phyloP scores from a whole-genome alignment of 2,113 vertebrate genomes.

The Odocoileus virginianus region DNA sequence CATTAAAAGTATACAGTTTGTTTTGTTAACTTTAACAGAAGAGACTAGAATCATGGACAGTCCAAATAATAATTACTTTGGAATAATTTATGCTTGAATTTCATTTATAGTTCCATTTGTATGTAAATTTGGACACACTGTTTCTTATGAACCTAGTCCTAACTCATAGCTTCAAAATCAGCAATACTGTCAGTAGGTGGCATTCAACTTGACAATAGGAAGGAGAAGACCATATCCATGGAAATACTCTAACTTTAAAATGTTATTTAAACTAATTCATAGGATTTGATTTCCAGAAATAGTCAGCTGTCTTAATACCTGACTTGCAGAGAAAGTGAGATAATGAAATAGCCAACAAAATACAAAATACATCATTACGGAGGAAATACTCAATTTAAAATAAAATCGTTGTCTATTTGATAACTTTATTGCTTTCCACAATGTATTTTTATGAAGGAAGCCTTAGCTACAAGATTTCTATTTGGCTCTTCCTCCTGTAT shows the following conservation, averaged over 20 bases:
- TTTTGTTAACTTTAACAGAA: background rate
- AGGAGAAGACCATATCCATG: background rate
- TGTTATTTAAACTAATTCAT: background rate
- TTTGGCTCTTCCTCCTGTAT: background rate
- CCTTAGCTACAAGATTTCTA: background rate
- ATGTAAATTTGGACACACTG: background rate
- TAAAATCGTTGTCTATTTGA: background rate
- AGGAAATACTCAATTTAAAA: constrained; percentile 1
- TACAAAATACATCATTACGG: background rate
- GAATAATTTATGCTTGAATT: constrained; percentile 12
- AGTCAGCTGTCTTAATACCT: background rate
- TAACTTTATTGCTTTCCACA: background rate
- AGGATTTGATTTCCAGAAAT: constrained; percentile 5
- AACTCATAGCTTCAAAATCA: background rate
- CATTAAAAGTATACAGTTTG: background rate
- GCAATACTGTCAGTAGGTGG: background rate
- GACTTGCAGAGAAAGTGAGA: background rate
- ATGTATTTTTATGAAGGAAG: background rate
- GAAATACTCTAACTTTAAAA: constrained; percentile 22
- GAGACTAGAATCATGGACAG: background rate
- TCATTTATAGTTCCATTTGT: constrained; percentile 11
- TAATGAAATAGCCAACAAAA: background rate
- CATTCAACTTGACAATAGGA: background rate
- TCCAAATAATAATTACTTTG: background rate
- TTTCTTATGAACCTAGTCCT: background rate